Evolutionary conservation across 2,888 invertebrate species (phyloP).

Genomic region (Drosophila seclusa): DNA sequence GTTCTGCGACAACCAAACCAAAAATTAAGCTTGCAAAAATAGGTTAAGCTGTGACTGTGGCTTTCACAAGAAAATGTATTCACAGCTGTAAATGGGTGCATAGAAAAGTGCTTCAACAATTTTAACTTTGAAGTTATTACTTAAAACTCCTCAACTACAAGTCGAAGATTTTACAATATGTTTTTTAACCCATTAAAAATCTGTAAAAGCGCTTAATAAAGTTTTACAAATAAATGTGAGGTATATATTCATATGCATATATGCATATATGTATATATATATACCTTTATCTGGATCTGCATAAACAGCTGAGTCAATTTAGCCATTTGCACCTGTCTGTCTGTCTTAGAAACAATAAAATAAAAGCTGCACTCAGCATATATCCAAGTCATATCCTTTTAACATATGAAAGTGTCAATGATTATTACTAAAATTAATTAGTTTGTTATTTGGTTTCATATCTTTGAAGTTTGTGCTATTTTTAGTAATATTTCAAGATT

Average conservation of each 20-base stretch:
- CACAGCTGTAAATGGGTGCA: not conserved
- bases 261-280: accelerated
- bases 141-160: not conserved
- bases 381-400: not conserved
- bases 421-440: not conserved
- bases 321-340: not conserved
- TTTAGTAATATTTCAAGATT: not conserved
- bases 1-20: conserved; percentile 4
- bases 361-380: not conserved
- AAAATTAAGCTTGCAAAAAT: conserved; percentile 16
- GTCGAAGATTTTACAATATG: not conserved
- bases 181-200: not conserved
- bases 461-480: not conserved
- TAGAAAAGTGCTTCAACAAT: not conserved
- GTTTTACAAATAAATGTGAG: not conserved
- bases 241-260: not conserved
- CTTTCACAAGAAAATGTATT: conserved; percentile 9
- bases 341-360: not conserved
- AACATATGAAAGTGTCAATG: not conserved
- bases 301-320: not conserved
- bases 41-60: conserved; percentile 22
- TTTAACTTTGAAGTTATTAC: not conserved
- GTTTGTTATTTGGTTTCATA: not conserved
- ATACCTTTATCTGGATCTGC: too few species aligned
- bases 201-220: not conserved